Evolutionary conservation across 2,113 vertebrate species (phyloP).

Genomic region (Hippocampus mohnikei): DNA sequence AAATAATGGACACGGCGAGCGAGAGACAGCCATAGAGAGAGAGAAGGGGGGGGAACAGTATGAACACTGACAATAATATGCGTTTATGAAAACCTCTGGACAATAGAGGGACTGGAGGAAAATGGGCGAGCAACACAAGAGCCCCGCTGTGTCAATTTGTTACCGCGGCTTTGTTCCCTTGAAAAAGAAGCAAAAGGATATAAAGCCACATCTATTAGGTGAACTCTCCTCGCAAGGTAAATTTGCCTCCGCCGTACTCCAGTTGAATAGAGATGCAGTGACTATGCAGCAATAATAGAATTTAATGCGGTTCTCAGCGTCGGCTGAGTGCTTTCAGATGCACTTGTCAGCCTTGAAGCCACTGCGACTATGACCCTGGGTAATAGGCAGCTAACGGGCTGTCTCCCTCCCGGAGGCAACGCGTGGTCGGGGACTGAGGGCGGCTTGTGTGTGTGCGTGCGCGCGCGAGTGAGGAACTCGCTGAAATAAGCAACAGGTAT

Average conservation of each 20-base stretch:
- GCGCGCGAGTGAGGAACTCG: not conserved
- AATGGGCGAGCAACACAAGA: slow-evolving; percentile 44
- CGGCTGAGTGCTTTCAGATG: slow-evolving; percentile 74
- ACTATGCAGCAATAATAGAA: slow-evolving; percentile 69
- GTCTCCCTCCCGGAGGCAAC: slow-evolving; percentile 30
- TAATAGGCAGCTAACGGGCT: slow-evolving; percentile 62
- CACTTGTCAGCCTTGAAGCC: slow-evolving; percentile 71
- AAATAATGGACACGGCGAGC: not conserved
- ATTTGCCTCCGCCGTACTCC: slow-evolving; percentile 55
- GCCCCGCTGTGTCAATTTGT: slow-evolving; percentile 62
- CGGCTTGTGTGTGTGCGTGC: not conserved
- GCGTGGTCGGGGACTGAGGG: slow-evolving; percentile 23
- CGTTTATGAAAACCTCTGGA: slow-evolving; percentile 65
- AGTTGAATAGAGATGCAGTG: slow-evolving; percentile 60
- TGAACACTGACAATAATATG: slow-evolving; percentile 52
- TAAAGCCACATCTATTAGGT: slow-evolving; percentile 70
- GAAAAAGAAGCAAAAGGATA: slow-evolving; percentile 56
- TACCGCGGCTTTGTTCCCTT: slow-evolving; percentile 59
- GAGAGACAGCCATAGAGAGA: slow-evolving; percentile 15
- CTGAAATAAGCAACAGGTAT: slow-evolving; percentile 49
- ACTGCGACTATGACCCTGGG: slow-evolving; percentile 69
- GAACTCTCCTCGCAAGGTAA: slow-evolving; percentile 63
- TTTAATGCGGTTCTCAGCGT: slow-evolving; percentile 68
- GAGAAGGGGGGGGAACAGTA: slow-evolving; percentile 31
- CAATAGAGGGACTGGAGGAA: slow-evolving; percentile 51